Conservation (phyloP, 2,888 invertebrate genomes). For the Congeria kusceri region DNA sequence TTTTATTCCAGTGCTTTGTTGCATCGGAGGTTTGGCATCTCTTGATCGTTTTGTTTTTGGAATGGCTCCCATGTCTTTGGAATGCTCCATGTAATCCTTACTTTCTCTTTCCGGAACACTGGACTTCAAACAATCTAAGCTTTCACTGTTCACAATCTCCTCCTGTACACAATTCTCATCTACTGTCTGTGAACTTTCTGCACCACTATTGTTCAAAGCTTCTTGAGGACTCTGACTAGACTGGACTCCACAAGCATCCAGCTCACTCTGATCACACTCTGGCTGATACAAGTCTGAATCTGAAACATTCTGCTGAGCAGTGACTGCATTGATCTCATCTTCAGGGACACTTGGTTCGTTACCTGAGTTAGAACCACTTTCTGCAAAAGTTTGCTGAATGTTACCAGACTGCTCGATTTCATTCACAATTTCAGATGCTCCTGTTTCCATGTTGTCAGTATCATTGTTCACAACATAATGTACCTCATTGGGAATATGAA, state of each 20-base stretch:
- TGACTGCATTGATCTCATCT: constrained; percentile 45
- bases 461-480: neutral
- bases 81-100: neutral
- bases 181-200: too few species aligned
- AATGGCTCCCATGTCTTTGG: constrained; percentile 32
- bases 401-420: constrained; percentile 2
- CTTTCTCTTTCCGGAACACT: neutral
- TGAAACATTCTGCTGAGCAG: constrained; percentile 23
- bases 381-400: constrained; percentile 9
- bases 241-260: constrained; percentile 3
- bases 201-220: too few species aligned
- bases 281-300: constrained; percentile 69
- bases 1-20: neutral
- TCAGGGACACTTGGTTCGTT: constrained; percentile 29
- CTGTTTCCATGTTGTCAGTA: constrained; percentile 8
- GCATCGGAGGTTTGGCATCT: neutral
- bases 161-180: neutral
- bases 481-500: neutral
- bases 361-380: neutral
- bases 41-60: constrained; percentile 16
- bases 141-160: neutral
- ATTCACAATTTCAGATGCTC: neutral
- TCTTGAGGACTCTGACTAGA: constrained; percentile 22
- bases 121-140: neutral
- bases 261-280: constrained; percentile 71